Conservation (phyloP, 2,113 vertebrate species). For the Microtus pennsylvanicus region DNA sequence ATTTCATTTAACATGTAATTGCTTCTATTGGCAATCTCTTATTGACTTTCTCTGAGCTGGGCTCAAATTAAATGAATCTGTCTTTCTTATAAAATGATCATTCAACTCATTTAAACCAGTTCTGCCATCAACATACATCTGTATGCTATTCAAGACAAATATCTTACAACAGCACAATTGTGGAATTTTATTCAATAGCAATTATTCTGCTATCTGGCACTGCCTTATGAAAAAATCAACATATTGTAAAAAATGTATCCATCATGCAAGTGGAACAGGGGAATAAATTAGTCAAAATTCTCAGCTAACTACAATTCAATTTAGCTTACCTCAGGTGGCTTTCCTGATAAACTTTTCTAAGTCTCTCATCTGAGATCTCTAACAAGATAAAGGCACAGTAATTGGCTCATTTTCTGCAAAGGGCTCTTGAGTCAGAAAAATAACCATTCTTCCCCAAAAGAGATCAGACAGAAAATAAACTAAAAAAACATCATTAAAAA, state of each 20-base stretch:
- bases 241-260: background rate
- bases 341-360: background rate
- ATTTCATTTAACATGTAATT: slow-evolving; percentile 75
- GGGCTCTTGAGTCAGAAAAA: background rate
- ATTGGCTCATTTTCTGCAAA: background rate
- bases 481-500: slow-evolving; percentile 5
- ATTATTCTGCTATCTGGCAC: background rate
- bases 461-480: background rate
- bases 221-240: slow-evolving; percentile 27
- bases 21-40: slow-evolving; percentile 74
- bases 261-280: background rate
- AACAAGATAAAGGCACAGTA: background rate
- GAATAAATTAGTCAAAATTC: slow-evolving; percentile 24
- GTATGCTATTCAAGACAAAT: slow-evolving; percentile 61
- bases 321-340: background rate
- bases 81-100: slow-evolving; percentile 77
- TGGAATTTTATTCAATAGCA: slow-evolving; percentile 24
- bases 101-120: slow-evolving; percentile 66
- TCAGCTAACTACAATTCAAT: background rate
- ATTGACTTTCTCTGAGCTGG: slow-evolving; percentile 68
- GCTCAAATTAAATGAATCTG: slow-evolving; percentile 76
- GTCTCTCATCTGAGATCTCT: background rate
- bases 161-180: background rate
- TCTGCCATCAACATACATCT: slow-evolving; percentile 63
- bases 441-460: background rate